Base-by-base conservation (phyloP, 2,113 vertebrate species). In the Halichoeres trimaculatus region DNA sequence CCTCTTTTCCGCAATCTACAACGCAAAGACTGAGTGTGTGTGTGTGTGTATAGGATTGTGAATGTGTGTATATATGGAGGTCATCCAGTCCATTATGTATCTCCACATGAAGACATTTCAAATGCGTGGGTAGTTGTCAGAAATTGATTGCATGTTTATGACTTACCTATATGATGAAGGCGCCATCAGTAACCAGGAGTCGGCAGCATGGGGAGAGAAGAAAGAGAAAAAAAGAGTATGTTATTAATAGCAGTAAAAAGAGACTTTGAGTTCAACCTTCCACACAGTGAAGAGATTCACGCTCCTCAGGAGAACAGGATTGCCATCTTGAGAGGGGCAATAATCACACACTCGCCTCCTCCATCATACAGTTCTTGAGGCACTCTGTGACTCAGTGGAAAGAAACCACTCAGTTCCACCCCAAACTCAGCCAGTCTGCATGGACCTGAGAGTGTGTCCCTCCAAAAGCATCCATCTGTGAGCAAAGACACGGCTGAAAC, bases 81-180 rank as follows among this genome's bases (percentile, higher is more conserved):
- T 78, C 76, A 74, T 83, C 30, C 19, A 40, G 45, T 80, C 38
- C 63, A 62, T 79, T 69, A 91, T 41, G 50, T 40, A 23, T 45
- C 65, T 80, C 65, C 78, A 81, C 72, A 62, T 63, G 2, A 61
- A 78, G 70, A 66, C 55, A 8, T 77, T 67, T 71, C 43, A 60
- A 78, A 70, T n/a, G 73, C 4, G 40, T 47, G 62, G 16, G 40
- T 52, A 45, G 66, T 14, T 45, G 57, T 54, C 16, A 58, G 40
- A 45, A 56, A 73, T 48, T 61, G 40, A 78, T 47, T 73, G 34
- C n/a, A 51, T 57, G 14, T 57, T 61, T 30, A 19, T 59, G 74
- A 86, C 92, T 94, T 87, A 93, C 92, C 93, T 93, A 62, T 54
- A 55, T 19, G 74, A 70, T 1, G 24, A 81, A 52, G 72, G 26